Evolutionary conservation across 1,140 invertebrate genomes (phyloP).

Genomic region (Drosophila azteca): DNA sequence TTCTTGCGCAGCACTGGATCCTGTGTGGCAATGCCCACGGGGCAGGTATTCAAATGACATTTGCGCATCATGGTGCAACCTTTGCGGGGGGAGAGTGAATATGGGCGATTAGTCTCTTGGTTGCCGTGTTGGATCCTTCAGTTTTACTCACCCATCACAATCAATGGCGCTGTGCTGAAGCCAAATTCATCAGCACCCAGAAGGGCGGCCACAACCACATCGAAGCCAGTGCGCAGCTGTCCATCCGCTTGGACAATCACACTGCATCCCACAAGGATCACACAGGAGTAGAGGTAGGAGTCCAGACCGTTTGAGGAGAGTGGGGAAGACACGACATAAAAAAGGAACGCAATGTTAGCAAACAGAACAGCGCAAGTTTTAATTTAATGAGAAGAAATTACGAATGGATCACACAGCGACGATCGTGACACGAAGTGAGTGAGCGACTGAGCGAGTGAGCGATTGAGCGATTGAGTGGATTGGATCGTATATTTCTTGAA

Average conservation of each 20-base stretch:
- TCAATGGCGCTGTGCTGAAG: slow-evolving; percentile 98
- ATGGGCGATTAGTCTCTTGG: neutral
- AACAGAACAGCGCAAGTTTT: slow-evolving; percentile 11
- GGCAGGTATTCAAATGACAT: slow-evolving; percentile 99
- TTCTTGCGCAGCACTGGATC: slow-evolving; percentile 97
- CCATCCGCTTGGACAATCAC: slow-evolving; percentile 98
- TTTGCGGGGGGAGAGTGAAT: slow-evolving; percentile 32
- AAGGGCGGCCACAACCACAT: slow-evolving; percentile 97
- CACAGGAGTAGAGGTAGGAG: neutral
- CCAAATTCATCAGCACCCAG: slow-evolving; percentile 99
- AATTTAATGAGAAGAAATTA: slow-evolving; percentile 81
- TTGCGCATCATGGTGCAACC: slow-evolving; percentile 99
- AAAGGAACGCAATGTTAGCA: slow-evolving; percentile 71
- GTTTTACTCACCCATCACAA: slow-evolving; percentile 89
- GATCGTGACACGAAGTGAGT: slow-evolving; percentile 61
- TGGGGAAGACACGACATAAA: slow-evolving; percentile 74
- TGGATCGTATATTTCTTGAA: slow-evolving; percentile 5
- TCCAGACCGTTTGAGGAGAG: slow-evolving; percentile 37
- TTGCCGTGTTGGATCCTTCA: no score
- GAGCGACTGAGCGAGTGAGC: slow-evolving; percentile 55
- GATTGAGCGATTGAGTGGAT: slow-evolving; percentile 14
- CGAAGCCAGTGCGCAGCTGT: slow-evolving; percentile 96
- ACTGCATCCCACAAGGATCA: slow-evolving; percentile 82
- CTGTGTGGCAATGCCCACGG: slow-evolving; percentile 99
- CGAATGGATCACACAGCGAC: slow-evolving; percentile 79